Evolutionary conservation across 2,797 vertebrate genomes (phyloP).

Genomic region (Xenentodon cancila): DNA sequence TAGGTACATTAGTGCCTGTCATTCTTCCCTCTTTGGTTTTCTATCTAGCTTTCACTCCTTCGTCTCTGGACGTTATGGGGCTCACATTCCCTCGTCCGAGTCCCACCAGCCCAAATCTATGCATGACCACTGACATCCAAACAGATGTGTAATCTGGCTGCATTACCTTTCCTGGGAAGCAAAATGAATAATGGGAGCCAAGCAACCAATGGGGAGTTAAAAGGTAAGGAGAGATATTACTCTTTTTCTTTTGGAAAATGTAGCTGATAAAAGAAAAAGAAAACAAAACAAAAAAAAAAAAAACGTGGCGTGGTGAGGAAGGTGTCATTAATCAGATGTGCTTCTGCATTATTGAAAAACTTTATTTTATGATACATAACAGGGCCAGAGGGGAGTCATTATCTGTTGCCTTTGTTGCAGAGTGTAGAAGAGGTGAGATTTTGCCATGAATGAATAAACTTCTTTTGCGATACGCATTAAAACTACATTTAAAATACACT

Average conservation of each 20-base stretch:
- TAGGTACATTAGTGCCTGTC: constrained; percentile 89
- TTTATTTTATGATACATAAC: constrained; percentile 35
- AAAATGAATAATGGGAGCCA: constrained; percentile 72
- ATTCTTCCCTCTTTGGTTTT: constrained; percentile 81
- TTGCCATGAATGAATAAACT: constrained; percentile 10
- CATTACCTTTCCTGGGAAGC: constrained; percentile 59
- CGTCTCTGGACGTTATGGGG: constrained; percentile 58
- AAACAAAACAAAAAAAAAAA: constrained; percentile 36
- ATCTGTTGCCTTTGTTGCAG: constrained; percentile 50
- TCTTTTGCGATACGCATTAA: constrained; percentile 2
- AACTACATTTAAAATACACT: constrained; percentile 2
- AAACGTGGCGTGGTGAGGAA: constrained; percentile 27
- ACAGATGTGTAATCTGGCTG: constrained; percentile 78
- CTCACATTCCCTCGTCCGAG: constrained; percentile 50
- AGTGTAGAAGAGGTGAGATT: constrained; percentile 13
- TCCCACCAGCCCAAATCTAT: constrained; percentile 63
- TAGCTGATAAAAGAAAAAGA: constrained; percentile 64
- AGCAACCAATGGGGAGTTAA: constrained; percentile 55
- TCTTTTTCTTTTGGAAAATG: constrained; percentile 63
- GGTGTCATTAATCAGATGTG: constrained; percentile 72
- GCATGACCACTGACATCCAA: constrained; percentile 61
- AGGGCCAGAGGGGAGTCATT: constrained; percentile 35
- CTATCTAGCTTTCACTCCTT: constrained; percentile 62
- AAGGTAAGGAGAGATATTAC: constrained; percentile 42
- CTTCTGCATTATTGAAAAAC: constrained; percentile 56